Evolutionary conservation across 2,888 invertebrate species (phyloP).

Genomic region (Sympetrum striolatum): DNA sequence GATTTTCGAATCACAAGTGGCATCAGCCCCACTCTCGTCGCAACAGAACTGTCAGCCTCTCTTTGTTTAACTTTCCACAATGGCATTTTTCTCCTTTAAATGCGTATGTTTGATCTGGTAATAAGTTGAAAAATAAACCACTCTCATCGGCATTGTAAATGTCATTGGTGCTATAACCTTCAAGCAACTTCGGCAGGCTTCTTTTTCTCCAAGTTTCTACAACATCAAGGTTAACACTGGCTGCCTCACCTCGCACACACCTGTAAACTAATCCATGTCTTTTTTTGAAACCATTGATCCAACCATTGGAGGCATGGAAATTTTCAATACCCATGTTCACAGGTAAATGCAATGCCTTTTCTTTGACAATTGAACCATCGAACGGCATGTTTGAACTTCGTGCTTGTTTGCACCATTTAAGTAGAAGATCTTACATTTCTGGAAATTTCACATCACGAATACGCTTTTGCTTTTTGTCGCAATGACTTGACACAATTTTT

Average conservation of each 20-base stretch:
- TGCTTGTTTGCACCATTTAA: neutral
- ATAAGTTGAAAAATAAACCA: slow-evolving; percentile 49
- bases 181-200: neutral
- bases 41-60: neutral
- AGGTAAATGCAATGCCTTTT: neutral
- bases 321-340: neutral
- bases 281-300: slow-evolving; percentile 38
- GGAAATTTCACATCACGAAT: neutral
- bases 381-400: slow-evolving; percentile 17
- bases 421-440: too few relatives aligned
- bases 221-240: slow-evolving; percentile 26
- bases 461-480: neutral
- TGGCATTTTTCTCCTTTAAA: neutral
- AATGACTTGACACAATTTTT: too few relatives aligned
- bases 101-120: neutral
- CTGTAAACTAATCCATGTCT: slow-evolving; percentile 2
- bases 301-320: neutral
- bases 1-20: slow-evolving; percentile 41
- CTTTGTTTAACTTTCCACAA: neutral
- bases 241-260: slow-evolving; percentile 24
- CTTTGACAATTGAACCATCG: neutral
- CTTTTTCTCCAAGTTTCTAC: neutral
- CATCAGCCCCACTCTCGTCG: slow-evolving; percentile 3
- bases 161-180: too few relatives aligned
- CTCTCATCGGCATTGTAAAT: slow-evolving; percentile 22